Evolutionary conservation across 2,888 invertebrate species (phyloP).

Genomic region (Aporophyla nigra): DNA sequence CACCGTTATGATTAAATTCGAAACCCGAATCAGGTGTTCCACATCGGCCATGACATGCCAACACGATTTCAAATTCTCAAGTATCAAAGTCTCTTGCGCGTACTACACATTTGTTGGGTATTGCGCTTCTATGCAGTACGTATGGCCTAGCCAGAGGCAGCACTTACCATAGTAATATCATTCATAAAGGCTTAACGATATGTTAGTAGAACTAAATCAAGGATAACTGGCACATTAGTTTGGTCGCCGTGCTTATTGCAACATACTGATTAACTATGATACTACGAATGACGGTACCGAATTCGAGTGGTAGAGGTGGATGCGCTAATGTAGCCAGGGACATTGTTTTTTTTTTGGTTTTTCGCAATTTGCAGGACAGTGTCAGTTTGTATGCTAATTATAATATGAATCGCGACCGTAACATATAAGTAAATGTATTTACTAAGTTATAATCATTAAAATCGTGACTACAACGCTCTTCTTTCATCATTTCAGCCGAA

Average conservation of each 20-base stretch:
- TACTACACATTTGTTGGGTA: conserved; percentile 9
- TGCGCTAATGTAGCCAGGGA: no score
- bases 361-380: no score
- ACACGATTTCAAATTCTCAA: conserved; percentile 24
- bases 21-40: background rate
- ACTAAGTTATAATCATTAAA: no score
- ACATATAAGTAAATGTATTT: no score
- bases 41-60: conserved; percentile 28
- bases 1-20: conserved; percentile 17
- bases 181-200: background rate
- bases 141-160: background rate
- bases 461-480: no score
- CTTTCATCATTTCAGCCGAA: no score
- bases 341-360: no score
- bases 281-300: background rate
- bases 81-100: conserved; percentile 22
- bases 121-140: background rate
- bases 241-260: conserved; percentile 1
- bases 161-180: background rate
- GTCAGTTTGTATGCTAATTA: no score
- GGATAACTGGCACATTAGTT: conserved; percentile 29
- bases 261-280: conserved; percentile 11
- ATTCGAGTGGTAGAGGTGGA: no score
- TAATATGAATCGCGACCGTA: no score
- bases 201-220: conserved; percentile 25